Percentiles rank a stretch among this genome's conserved stretches.
Evolutionary conservation across 2,113 vertebrate genomes (phyloP).

Genomic region (Rhinichthys klamathensis): DNA sequence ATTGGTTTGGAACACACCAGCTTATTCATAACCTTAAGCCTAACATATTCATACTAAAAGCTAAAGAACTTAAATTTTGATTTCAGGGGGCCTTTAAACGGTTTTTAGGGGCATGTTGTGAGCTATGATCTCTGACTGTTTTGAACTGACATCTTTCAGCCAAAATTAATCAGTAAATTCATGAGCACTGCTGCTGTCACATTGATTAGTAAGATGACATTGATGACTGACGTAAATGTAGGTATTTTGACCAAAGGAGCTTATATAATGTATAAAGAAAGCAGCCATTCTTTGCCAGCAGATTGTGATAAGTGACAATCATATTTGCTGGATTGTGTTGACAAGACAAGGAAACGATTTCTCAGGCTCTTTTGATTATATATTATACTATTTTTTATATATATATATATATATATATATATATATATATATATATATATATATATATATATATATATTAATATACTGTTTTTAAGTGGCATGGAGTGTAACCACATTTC

Average conservation of each 20-base stretch:
- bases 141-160: not conserved
- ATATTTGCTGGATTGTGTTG: not conserved
- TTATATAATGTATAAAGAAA: not conserved
- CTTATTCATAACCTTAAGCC: too few relatives aligned
- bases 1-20: too few relatives aligned
- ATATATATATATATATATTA: too few relatives aligned
- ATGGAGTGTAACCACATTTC: not conserved
- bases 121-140: not conserved
- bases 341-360: not conserved
- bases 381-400: not conserved
- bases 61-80: too few relatives aligned
- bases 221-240: not conserved
- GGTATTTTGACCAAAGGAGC: not conserved
- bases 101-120: not conserved
- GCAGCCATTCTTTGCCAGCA: slow-evolving; percentile 33
- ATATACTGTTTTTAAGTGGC: not conserved
- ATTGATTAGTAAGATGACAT: not conserved
- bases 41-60: too few relatives aligned
- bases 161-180: not conserved
- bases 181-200: slow-evolving; percentile 3
- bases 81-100: too few relatives aligned
- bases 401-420: too few relatives aligned
- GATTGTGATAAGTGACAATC: slow-evolving; percentile 57
- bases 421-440: too few relatives aligned
- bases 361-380: not conserved